These are phyloP conservation scores for Athalia rosae DNA, from an alignment of 2,888 invertebrate species.

Conservation along the genomic window DNA sequence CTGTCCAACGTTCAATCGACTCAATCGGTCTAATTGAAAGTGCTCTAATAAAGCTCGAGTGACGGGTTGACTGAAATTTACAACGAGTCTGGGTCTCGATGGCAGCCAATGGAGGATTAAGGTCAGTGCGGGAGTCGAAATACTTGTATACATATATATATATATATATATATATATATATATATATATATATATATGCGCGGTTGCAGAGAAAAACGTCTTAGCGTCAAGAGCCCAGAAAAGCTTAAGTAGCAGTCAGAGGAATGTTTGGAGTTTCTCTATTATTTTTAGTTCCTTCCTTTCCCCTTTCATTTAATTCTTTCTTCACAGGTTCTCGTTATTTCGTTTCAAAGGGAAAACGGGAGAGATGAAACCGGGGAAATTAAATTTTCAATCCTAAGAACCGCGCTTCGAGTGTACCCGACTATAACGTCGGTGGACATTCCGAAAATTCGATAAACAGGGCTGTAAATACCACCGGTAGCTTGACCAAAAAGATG, in stretches of 20 bases:
- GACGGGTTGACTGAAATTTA: slow-evolving; percentile 33
- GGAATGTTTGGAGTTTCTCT: background rate
- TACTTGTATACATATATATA: too few relatives aligned
- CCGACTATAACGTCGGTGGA: slow-evolving; percentile 16
- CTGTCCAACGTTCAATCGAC: slow-evolving; percentile 38
- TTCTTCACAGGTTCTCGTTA: background rate
- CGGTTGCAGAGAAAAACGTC: slow-evolving; percentile 7
- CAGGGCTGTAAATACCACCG: slow-evolving; percentile 58
- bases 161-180: too few relatives aligned
- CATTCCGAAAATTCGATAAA: slow-evolving; percentile 41
- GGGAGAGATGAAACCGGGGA: too few relatives aligned
- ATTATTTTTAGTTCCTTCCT: background rate
- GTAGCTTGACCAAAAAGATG: slow-evolving; percentile 62
- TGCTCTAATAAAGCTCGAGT: slow-evolving; percentile 26
- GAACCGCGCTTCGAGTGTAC: too few relatives aligned
- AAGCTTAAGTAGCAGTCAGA: background rate
- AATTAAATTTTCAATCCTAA: slow-evolving; percentile 9
- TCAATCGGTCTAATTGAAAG: slow-evolving; percentile 38
- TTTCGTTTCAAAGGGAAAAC: background rate
- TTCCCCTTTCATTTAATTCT: background rate
- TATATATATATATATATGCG: too few relatives aligned
- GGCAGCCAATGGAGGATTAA: slow-evolving; percentile 10
- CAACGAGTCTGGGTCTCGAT: slow-evolving; percentile 24
- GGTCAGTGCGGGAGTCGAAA: background rate
- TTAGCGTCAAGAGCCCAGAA: background rate